Evolutionary conservation across 1,140 invertebrate species (phyloP).

Genomic region (Aphaenogaster floridana): DNA sequence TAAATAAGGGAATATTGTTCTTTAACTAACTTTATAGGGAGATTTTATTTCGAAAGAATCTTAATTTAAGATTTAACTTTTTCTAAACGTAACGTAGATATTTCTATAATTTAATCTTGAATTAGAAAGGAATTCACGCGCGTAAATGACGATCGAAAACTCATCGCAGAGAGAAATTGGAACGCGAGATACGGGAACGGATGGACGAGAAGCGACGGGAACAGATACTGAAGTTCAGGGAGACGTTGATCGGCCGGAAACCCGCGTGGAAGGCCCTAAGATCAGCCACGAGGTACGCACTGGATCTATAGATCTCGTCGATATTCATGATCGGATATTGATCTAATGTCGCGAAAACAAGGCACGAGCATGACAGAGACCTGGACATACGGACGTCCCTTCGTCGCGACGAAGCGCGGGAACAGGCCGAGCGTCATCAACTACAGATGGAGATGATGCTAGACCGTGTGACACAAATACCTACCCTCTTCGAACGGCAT

Average conservation of each 20-base stretch:
- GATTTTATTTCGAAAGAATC: neutral
- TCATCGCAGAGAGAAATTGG: constrained; percentile 88
- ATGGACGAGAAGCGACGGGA: constrained; percentile 88
- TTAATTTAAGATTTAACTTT: neutral
- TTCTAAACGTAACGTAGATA: neutral
- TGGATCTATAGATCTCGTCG: neutral
- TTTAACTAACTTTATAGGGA: neutral
- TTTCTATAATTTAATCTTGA: neutral
- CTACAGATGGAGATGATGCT: constrained; percentile 91
- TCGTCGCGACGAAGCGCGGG: constrained; percentile 89
- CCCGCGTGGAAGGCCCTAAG: constrained; percentile 91
- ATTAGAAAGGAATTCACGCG: constrained; percentile 6
- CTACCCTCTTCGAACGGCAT: constrained; percentile 90
- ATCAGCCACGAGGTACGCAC: constrained; percentile 84
- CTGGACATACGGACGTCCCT: constrained; percentile 89
- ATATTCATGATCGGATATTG: neutral
- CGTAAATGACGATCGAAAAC: constrained; percentile 42
- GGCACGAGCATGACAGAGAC: constrained; percentile 89
- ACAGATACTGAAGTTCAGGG: constrained; percentile 87
- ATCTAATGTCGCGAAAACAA: constrained; percentile 77
- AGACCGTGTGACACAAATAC: constrained; percentile 90
- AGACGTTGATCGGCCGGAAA: constrained; percentile 88
- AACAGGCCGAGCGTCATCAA: constrained; percentile 89
- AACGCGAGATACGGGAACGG: constrained; percentile 88
- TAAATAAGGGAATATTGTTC: neutral